Percentiles rank a stretch among this genome's conserved stretches.
Evolutionary conservation across 2,888 invertebrate genomes (phyloP).

Genomic region (Schizotus pectinicornis): DNA sequence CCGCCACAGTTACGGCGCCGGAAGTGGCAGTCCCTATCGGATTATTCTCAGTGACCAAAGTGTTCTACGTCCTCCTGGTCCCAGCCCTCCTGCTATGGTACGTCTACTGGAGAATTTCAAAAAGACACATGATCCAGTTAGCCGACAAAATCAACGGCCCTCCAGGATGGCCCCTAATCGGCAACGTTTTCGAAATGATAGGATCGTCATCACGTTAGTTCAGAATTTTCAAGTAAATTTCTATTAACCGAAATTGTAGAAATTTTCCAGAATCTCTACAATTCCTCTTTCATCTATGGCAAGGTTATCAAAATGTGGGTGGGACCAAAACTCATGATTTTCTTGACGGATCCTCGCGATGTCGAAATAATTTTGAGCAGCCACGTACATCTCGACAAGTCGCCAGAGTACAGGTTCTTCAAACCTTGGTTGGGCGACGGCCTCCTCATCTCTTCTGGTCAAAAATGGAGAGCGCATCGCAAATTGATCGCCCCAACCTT

Average conservation of each 20-base stretch:
- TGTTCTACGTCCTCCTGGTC: slow-evolving; percentile 75
- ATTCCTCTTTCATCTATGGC: slow-evolving; percentile 64
- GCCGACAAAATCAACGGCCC: slow-evolving; percentile 78
- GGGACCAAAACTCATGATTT: slow-evolving; percentile 76
- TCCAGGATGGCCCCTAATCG: slow-evolving; percentile 72
- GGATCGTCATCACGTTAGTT: slow-evolving; percentile 75
- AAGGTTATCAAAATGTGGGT: slow-evolving; percentile 74
- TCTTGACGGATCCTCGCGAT: slow-evolving; percentile 77
- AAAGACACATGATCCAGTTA: slow-evolving; percentile 73
- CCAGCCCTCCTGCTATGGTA: slow-evolving; percentile 75
- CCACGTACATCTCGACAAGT: slow-evolving; percentile 80
- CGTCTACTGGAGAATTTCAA: slow-evolving; percentile 76
- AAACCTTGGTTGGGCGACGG: slow-evolving; percentile 85
- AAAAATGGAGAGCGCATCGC: slow-evolving; percentile 84
- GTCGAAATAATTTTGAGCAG: slow-evolving; percentile 80
- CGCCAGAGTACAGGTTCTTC: slow-evolving; percentile 80
- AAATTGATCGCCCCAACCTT: slow-evolving; percentile 87
- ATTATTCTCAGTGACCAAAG: slow-evolving; percentile 65
- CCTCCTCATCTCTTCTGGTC: slow-evolving; percentile 81
- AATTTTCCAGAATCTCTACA: slow-evolving; percentile 70
- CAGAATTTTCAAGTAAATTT: slow-evolving; percentile 3
- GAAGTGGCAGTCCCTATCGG: slow-evolving; percentile 48
- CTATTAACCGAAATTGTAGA: slow-evolving; percentile 59
- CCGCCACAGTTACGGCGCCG: slow-evolving; percentile 41
- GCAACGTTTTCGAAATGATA: slow-evolving; percentile 76